phyloP scores from a whole-genome alignment of 2,797 vertebrate genomes.

The Coregonus suidteri region DNA sequence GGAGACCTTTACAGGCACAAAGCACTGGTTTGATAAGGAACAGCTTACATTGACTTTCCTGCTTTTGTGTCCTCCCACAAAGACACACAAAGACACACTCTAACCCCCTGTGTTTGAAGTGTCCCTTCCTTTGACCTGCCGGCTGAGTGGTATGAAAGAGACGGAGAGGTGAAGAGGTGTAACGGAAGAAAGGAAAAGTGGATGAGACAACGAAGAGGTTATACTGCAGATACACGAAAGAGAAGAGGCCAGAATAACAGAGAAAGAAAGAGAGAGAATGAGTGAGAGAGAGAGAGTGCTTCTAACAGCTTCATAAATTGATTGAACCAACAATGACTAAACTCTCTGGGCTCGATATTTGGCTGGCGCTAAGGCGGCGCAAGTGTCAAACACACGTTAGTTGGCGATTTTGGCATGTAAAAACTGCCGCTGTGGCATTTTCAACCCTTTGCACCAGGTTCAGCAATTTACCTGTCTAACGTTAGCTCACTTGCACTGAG shows the following conservation, averaged over 20 bases:
- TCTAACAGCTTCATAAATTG: not conserved
- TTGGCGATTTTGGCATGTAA: too few species aligned
- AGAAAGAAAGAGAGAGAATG: not conserved
- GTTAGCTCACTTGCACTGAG: too few species aligned
- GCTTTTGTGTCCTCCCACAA: conserved; percentile 56
- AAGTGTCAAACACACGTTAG: too few species aligned
- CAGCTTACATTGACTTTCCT: conserved; percentile 51
- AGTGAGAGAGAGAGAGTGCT: not conserved
- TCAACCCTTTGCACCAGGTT: too few species aligned
- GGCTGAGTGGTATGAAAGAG: conserved; percentile 40
- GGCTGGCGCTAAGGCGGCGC: too few species aligned
- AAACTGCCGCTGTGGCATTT: too few species aligned
- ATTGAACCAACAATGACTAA: not conserved
- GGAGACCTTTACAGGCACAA: conserved; percentile 71
- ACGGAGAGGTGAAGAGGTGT: conserved; percentile 14
- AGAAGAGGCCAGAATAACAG: not conserved
- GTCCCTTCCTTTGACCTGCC: conserved; percentile 47
- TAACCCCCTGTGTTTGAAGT: conserved; percentile 36
- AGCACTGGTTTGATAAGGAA: conserved; percentile 61
- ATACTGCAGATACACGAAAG: not conserved
- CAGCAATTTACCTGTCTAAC: too few species aligned
- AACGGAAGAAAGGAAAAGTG: conserved; percentile 2
- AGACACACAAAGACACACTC: conserved; percentile 3
- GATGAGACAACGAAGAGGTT: not conserved
- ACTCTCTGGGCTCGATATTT: not conserved